A percentile compares a stretch with the other conserved stretches of the same genome.
phyloP scores from a whole-genome alignment of 2,888 invertebrate genomes.

The Drosophila algonquin region DNA sequence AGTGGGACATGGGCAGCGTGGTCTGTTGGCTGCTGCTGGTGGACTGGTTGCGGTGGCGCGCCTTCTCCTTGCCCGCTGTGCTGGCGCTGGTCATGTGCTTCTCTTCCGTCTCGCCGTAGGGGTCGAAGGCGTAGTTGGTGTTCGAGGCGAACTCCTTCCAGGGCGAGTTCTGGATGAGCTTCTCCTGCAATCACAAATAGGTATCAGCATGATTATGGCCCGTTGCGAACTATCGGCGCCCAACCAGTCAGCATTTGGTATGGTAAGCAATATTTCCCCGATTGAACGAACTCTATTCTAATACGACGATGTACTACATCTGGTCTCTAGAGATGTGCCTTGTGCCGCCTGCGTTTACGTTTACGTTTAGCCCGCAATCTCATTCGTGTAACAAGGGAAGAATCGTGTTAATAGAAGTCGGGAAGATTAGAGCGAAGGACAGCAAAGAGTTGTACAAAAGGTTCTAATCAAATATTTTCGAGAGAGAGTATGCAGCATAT shows the following conservation, averaged over 20 bases:
- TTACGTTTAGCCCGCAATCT: neutral
- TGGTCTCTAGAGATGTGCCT: slow-evolving; percentile 55
- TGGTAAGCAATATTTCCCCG: slow-evolving; percentile 20
- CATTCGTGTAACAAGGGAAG: neutral
- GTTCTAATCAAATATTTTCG: too few species aligned
- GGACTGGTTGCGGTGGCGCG: slow-evolving; percentile 77
- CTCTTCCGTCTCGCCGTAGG: slow-evolving; percentile 92
- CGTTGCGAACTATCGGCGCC: slow-evolving; percentile 41
- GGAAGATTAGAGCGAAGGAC: neutral
- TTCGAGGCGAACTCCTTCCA: slow-evolving; percentile 94
- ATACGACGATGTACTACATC: neutral
- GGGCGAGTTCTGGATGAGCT: slow-evolving; percentile 91
- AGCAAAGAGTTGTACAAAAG: slow-evolving; percentile 3
- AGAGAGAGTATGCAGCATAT: slow-evolving; percentile 60
- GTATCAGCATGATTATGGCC: slow-evolving; percentile 5
- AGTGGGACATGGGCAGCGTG: slow-evolving; percentile 84
- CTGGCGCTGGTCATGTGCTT: slow-evolving; percentile 83
- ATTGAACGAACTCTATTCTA: slow-evolving; percentile 43
- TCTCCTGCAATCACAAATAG: slow-evolving; percentile 86
- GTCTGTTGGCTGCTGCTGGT: slow-evolving; percentile 81
- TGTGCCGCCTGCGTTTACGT: slow-evolving; percentile 61
- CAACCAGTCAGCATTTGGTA: slow-evolving; percentile 83
- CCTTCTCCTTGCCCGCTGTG: slow-evolving; percentile 78
- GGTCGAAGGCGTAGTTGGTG: slow-evolving; percentile 95
- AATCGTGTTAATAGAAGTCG: slow-evolving; percentile 5